These are phyloP conservation scores for Metridium senile DNA, from an alignment of 92 coral and sea anemone species.

Conservation along the genomic window DNA sequence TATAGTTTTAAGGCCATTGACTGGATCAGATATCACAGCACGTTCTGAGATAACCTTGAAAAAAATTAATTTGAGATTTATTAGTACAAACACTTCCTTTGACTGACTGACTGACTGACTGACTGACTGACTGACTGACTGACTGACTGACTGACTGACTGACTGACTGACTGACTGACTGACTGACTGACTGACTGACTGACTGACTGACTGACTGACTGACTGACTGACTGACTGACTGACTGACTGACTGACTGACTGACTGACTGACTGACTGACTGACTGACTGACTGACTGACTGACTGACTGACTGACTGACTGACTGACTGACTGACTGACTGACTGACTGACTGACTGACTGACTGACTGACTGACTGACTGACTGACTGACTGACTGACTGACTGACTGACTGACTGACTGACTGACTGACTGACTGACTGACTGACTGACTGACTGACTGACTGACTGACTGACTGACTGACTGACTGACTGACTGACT, in stretches of 20 bases:
- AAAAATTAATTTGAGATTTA: neutral
- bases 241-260: neutral
- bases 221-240: neutral
- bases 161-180: neutral
- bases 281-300: neutral
- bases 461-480: neutral
- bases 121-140: no score
- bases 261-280: neutral
- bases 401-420: neutral
- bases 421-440: neutral
- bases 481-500: neutral
- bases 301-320: neutral
- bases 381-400: neutral
- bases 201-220: neutral
- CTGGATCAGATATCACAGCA: conserved; percentile 61
- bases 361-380: neutral
- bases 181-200: neutral
- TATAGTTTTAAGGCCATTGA: conserved; percentile 60
- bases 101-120: no score
- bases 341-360: neutral
- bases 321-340: neutral
- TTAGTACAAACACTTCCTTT: neutral
- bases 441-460: neutral
- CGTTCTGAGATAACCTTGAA: conserved; percentile 70
- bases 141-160: neutral